These are phyloP conservation scores for Luffia ferchaultella DNA, from an alignment of 2,888 invertebrate species.

Conservation along the genomic window DNA sequence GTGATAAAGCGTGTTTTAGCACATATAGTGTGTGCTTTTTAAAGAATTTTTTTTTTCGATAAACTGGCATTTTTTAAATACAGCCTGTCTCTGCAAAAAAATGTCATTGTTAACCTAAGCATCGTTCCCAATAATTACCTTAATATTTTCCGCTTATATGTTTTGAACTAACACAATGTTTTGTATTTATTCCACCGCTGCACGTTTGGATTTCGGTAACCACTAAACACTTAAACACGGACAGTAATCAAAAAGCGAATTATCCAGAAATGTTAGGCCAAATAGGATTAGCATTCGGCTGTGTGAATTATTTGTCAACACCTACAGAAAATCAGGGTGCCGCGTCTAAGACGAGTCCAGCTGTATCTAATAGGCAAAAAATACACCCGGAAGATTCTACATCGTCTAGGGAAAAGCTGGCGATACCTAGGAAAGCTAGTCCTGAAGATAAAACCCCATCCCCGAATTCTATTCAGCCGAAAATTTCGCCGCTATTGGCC, in stretches of 20 bases:
- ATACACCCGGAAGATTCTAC: slow-evolving; percentile 51
- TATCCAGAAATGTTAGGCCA: slow-evolving; percentile 64
- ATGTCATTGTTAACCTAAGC: too few relatives aligned
- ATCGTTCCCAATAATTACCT: too few relatives aligned
- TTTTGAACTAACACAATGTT: slow-evolving; percentile 21
- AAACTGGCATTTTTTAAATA: neutral
- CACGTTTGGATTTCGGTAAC: slow-evolving; percentile 20
- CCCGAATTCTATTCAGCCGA: slow-evolving; percentile 43
- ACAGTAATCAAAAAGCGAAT: slow-evolving; percentile 60
- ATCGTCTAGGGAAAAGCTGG: slow-evolving; percentile 38
- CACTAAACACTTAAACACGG: slow-evolving; percentile 13
- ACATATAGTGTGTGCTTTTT: slow-evolving; percentile 3
- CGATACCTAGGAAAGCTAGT: slow-evolving; percentile 37
- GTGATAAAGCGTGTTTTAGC: slow-evolving; percentile 18
- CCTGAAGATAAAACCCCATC: slow-evolving; percentile 49
- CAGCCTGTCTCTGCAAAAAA: too few relatives aligned
- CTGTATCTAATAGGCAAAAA: slow-evolving; percentile 40
- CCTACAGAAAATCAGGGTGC: slow-evolving; percentile 28
- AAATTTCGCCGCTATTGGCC: slow-evolving; percentile 50
- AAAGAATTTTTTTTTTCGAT: slow-evolving; percentile 47
- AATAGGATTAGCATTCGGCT: slow-evolving; percentile 60
- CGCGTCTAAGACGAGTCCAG: slow-evolving; percentile 20
- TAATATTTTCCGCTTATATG: neutral
- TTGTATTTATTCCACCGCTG: slow-evolving; percentile 30
- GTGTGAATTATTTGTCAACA: slow-evolving; percentile 57